Conservation (phyloP, 2,113 vertebrate genomes). For the Oplegnathus fasciatus region DNA sequence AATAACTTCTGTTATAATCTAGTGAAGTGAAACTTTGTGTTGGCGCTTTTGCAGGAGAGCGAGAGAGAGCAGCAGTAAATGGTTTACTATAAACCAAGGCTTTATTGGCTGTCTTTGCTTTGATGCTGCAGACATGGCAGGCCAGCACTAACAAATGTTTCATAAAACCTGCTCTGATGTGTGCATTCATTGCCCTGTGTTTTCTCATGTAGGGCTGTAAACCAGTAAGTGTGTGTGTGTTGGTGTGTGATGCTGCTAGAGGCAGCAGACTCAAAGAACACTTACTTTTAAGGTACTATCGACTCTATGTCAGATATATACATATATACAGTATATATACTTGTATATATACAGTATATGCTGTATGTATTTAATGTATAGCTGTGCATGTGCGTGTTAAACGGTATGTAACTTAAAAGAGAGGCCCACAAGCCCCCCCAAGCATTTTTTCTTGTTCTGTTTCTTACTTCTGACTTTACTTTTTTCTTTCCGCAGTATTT, state of each 20-base stretch:
- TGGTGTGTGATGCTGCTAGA: neutral
- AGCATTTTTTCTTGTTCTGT: conserved; percentile 3
- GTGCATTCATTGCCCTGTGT: conserved; percentile 38
- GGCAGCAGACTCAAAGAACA: conserved; percentile 11
- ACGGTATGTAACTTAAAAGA: neutral
- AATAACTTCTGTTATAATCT: conserved; percentile 49
- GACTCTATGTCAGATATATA: neutral
- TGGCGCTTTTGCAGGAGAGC: conserved; percentile 28
- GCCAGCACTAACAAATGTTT: conserved; percentile 63
- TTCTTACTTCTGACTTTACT: neutral
- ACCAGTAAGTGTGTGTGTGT: conserved; percentile 9
- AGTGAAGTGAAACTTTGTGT: conserved; percentile 46
- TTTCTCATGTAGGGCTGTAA: conserved; percentile 49
- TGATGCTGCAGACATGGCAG: conserved; percentile 70
- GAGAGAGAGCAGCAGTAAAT: conserved; percentile 44
- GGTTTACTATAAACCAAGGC: conserved; percentile 53
- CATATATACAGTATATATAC: neutral
- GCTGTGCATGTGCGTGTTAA: neutral
- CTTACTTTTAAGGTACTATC: conserved; percentile 20
- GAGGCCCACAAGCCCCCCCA: neutral
- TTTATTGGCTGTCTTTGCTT: conserved; percentile 68
- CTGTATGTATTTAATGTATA: neutral
- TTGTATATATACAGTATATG: too few relatives aligned
- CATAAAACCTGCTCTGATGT: conserved; percentile 61
- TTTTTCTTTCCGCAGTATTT: conserved; percentile 17